Percentiles rank a stretch among this genome's conserved stretches.
Evolutionary conservation across 2,888 invertebrate genomes (phyloP).

Genomic region (Cosmorhoe ocellata): DNA sequence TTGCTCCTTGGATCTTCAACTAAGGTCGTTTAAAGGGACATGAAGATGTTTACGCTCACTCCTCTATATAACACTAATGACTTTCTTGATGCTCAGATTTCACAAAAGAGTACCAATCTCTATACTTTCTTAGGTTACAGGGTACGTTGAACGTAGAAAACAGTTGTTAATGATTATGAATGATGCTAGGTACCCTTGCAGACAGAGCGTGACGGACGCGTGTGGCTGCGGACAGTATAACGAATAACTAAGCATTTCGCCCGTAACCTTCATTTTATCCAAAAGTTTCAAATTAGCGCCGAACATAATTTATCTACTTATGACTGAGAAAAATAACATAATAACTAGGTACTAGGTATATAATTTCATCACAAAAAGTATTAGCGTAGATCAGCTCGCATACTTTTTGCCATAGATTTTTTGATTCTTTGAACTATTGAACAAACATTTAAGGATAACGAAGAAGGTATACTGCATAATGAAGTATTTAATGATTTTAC

Average conservation of each 20-base stretch:
- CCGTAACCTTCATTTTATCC: conserved; percentile 53
- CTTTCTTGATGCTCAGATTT: too few species aligned
- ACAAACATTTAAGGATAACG: too few species aligned
- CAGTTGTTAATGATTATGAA: conserved; percentile 33
- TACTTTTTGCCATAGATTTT: too few species aligned
- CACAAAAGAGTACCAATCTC: neutral
- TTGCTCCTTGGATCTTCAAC: conserved; percentile 19
- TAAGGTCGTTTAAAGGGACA: conserved; percentile 22
- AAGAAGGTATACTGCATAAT: too few species aligned
- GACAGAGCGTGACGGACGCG: conserved; percentile 61
- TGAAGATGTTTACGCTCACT: conserved; percentile 19
- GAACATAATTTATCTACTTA: too few species aligned
- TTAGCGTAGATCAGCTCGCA: too few species aligned
- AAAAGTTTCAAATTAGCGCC: conserved; percentile 2
- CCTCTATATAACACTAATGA: conserved; percentile 8
- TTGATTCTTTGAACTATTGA: too few species aligned
- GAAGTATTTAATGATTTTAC: too few species aligned
- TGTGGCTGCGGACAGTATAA: conserved; percentile 57
- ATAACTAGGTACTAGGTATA: too few species aligned
- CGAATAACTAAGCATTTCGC: conserved; percentile 51
- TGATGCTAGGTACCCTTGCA: conserved; percentile 36
- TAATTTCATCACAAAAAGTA: too few species aligned
- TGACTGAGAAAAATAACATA: too few species aligned
- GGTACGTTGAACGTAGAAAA: conserved; percentile 28
- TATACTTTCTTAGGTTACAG: conserved; percentile 18